phyloP scores from a whole-genome alignment of 2,113 vertebrate genomes.

The Brienomyrus longianalis region DNA sequence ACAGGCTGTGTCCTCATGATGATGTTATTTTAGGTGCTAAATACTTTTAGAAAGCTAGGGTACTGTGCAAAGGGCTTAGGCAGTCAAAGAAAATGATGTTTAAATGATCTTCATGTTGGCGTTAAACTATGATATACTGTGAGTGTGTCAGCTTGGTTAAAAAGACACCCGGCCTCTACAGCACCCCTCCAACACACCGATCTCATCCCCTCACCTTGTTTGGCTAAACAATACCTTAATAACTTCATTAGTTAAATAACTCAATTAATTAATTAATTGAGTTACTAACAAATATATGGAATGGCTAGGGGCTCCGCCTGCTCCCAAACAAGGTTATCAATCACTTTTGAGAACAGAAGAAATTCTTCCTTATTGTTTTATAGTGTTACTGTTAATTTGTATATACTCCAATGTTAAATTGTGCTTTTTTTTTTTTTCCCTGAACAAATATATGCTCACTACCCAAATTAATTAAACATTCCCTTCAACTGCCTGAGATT shows the following conservation, averaged over 20 bases:
- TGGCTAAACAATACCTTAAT: not conserved
- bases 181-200: not conserved
- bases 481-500: not conserved
- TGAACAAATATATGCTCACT: not conserved
- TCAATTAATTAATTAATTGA: not conserved
- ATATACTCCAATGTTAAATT: not conserved
- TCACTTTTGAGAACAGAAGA: not conserved
- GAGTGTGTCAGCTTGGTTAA: not conserved
- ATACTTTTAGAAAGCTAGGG: not conserved
- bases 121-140: not conserved
- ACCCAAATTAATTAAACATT: not conserved
- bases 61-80: not conserved
- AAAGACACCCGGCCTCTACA: not conserved
- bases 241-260: not conserved
- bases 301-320: not conserved
- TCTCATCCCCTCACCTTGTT: not conserved
- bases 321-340: not conserved
- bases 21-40: not conserved
- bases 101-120: not conserved
- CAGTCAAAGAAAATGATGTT: not conserved
- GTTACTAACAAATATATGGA: not conserved
- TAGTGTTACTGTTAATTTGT: not conserved
- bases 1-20: not conserved
- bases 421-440: not conserved
- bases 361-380: not conserved